Base-by-base conservation (phyloP, 2,113 vertebrate genomes). In the Zosterops pallidus region DNA sequence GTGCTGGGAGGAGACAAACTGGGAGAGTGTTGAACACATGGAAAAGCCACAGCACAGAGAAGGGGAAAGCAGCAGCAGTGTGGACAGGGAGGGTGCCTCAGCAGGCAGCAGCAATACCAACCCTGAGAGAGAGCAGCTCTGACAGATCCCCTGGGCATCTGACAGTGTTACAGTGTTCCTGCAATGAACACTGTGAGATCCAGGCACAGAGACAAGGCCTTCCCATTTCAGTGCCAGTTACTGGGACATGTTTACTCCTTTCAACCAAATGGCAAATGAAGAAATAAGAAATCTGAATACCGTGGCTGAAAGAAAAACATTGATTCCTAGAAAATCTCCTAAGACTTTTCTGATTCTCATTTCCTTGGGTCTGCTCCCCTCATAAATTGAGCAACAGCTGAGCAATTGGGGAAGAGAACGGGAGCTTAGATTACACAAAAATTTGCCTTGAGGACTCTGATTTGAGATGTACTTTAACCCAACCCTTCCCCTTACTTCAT, bases 161-260 rank as follows among this genome's bases (percentile, higher is more conserved):
- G 3, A 41, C 29, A 56, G 46, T 2, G 9, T n/a, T 39, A 41
- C n/a, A 1, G 24, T 0, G 0, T 57, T 83, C 23, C 25, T 26
- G 21, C 56, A 65, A 31, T 37, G 50, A 79, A 39, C 52, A 24
- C 19, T 0, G 28, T 5, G 5, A 77, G 89, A 62, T 33, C 41
- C 23, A 57, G 42, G 55, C 25, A 21, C 37, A 69, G 62, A 60
- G 39, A 21, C 2, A n/a, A 64, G 28, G 44, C 39, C 25, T 68
- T 37, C 15, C 57, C 50, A 2, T 69, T 76, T 53, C 57, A 49
- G 19, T 57, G 33, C 71, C 53, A 37, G 1, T 56, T 31, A 28
- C 69, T 63, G 59, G 65, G 49, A 41, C 24, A 12, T 4, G 5
- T 28, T 41, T 28, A 63, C 59, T 64, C 5, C 1, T 69, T 74